Base-by-base conservation (phyloP, 2,888 invertebrate genomes). In the Campaea margaritaria region DNA sequence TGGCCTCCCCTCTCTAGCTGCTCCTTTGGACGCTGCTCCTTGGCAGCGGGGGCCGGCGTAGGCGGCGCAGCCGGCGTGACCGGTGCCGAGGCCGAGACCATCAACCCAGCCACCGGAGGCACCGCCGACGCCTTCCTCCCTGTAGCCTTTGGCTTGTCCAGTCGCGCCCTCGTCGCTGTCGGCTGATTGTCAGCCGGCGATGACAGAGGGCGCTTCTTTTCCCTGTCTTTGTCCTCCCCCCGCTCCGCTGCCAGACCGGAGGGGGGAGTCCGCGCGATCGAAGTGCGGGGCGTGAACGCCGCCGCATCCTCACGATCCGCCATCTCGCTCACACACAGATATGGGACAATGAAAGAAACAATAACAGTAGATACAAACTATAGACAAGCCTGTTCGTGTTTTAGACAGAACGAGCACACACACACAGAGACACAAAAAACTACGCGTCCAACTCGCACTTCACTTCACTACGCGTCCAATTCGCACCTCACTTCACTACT, bases 111-210 rank as follows among this genome's bases (percentile, higher is more conserved):
- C 16, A 12, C 12, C 42, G 21, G 12, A 2, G 16, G 42, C 42
- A 12, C 11, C 21, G 42, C 0, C 16, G 39, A 21, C 12, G 42
- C 0, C 10, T 41, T 41, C 41, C 21, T n/a, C 36, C 36, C 12
- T 11, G 12, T 1, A 3, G n/a, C 36, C 36, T 10, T 12, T 9
- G 9, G 34, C 21, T 21, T 34, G 11, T 11, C 34, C 10, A 11
- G 34, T 9, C 11, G 2, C 5, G 34, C 9, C 42, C 42, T 42
- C 16, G 12, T 0, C 5, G 42, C 4, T 12, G 12, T 10, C 16
- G 42, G 42, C 42, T 42, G 42, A 11, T 21, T 39, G 0, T 39
- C 39, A 39, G 39, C 42, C 21, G 42, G 42, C 0, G 42, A 42
- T 12, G 16, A 12, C 2, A 42, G 42, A 2, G 42, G 42, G n/a